Base-by-base conservation (phyloP, 2,113 vertebrate genomes). In the Glaucidium brasilianum region DNA sequence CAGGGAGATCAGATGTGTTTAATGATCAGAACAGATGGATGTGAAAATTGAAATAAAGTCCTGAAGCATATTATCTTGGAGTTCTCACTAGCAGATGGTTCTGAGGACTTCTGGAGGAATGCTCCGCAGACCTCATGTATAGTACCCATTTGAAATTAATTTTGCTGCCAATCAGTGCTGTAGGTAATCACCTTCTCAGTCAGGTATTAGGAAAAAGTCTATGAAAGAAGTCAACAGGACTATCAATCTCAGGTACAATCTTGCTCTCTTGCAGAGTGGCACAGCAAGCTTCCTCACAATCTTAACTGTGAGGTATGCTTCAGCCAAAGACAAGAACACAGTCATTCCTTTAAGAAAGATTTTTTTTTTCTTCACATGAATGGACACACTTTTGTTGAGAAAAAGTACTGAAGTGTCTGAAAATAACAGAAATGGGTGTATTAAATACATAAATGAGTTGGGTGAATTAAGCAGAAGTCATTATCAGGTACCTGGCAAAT, bases 1-100 rank as follows among this genome's bases (percentile, higher is more conserved):
- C 90, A 56, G 62, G 32, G 67, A 88, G 35, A 85, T 94, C 88
- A 90, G 88, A 93, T 96, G 92, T 93, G 85, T 88, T 92, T 96
- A 92, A 93, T 66, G 95, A 96, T 85, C 95, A 96, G 66, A 92
- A 77, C 85, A 97, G 92, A 88, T 95, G 90, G 90, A 71, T 69
- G 21, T 43, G 88, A 83, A 97, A 96, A 95, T 83, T 87, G 83
- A 95, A 94, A 92, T 88, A 30, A 91, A 92, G 81, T 92, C 91
- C 86, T 94, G 75, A 87, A 96, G 92, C 74, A 47, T 64, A 88
- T 89, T 89, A 86, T 72, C 71, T 85, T 85, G 78, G 64, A 94
- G n/a, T 68, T 79, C 79, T 94, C 62, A 43, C 58, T 87, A 93
- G 95, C 81, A 95, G 69, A 88, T 88, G 79, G 89, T 80, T 95